Base-by-base conservation (phyloP, 2,797 vertebrate species). In the Ctenopoma kingsleyae region DNA sequence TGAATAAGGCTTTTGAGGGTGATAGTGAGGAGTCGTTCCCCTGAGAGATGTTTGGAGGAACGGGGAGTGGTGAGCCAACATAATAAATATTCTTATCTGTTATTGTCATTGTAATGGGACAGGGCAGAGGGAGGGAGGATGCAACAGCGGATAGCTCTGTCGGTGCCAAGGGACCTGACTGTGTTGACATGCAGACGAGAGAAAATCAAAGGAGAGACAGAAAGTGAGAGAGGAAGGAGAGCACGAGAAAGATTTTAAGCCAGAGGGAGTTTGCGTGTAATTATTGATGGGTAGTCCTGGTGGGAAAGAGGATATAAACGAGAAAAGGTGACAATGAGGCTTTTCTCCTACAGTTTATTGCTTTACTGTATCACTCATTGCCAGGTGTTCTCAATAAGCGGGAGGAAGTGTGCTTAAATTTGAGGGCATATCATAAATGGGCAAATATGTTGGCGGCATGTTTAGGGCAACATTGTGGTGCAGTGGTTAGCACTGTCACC, bases 11-110 rank as follows among this genome's bases (percentile, higher is more conserved):
- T 91, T 90, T 88, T 84, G 85, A 93, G 90, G 90, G 85, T 89
- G 91, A 91, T 90, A 89, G 91, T 86, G 89, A 89, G 85, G 79
- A 89, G 88, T 83, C 68, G 74, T 84, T 90, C 90, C 88, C 88
- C 83, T 80, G 89, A 90, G 91, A 90, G 87, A 91, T 92, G 90
- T 91, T 91, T 90, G 89, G 86, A 89, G 85, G 88, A 89, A 90
- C 81, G 36, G 91, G 89, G 86, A 90, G 89, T 90, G 90, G 90
- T 90, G 87, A 91, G 89, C 89, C 90, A 90, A 92, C 90, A 90
- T 92, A 92, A 92, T 92, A 92, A 92, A 92, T 92, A 92, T 92
- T 92, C 91, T 92, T 92, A 92, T 92, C 91, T 92, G 88, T 91
- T 92, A 91, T 92, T 92, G 90, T 92, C 91, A 92, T 92, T 92